Conservation (phyloP, 2,113 vertebrate species). For the Rhea americana region DNA sequence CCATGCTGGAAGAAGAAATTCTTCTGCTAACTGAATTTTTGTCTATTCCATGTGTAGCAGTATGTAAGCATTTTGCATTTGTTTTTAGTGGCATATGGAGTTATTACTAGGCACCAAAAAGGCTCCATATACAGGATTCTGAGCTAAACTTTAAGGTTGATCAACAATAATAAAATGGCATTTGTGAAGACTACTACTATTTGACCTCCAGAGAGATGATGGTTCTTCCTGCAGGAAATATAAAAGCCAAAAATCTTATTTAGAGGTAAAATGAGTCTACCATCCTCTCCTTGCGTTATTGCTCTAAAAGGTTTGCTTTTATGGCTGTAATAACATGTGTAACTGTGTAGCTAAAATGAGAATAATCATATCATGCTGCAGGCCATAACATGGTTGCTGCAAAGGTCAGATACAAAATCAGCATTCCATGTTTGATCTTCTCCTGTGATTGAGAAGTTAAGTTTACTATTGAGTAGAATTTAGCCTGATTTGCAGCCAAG, state of each 20-base stretch:
- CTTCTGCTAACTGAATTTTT: not conserved
- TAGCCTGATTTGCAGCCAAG: not conserved
- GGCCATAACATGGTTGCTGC: slow-evolving; percentile 15
- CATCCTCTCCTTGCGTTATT: not conserved
- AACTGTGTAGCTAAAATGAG: slow-evolving; percentile 15
- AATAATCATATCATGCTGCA: slow-evolving; percentile 45
- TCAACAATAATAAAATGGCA: not conserved
- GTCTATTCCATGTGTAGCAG: not conserved
- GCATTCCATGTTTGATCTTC: not conserved
- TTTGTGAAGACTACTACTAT: not conserved
- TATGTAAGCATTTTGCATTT: not conserved
- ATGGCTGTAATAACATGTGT: slow-evolving; percentile 21
- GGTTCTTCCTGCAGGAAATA: not conserved
- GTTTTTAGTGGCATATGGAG: not conserved
- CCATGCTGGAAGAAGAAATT: not conserved
- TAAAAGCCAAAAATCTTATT: slow-evolving; percentile 8
- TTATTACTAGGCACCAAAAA: not conserved
- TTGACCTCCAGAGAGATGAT: not conserved
- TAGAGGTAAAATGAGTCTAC: not conserved
- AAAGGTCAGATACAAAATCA: slow-evolving; percentile 51
- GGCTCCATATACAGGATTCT: not conserved
- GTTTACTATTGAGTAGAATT: slow-evolving; percentile 39
- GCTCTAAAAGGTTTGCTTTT: slow-evolving; percentile 10
- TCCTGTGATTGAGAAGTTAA: not conserved
- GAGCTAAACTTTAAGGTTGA: not conserved